Conservation (phyloP, 2,113 vertebrate species). For the Dendrocopos noguchii region DNA sequence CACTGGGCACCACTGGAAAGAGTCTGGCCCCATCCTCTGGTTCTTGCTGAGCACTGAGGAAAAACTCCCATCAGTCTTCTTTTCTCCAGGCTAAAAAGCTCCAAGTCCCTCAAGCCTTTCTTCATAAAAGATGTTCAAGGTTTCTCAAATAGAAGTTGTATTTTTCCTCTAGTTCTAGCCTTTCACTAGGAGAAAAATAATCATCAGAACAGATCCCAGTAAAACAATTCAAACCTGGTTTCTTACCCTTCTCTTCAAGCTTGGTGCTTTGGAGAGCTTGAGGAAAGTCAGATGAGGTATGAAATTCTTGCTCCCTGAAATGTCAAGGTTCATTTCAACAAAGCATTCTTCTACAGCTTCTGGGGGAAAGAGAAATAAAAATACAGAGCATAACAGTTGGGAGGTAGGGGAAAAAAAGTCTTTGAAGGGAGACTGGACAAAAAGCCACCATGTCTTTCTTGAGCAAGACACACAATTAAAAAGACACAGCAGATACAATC, state of each 20-base stretch:
- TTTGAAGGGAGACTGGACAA: neutral
- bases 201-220: neutral
- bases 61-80: too few relatives aligned
- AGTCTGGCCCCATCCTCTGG: too few relatives aligned
- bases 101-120: too few relatives aligned
- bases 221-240: neutral
- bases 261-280: conserved; percentile 66
- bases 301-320: conserved; percentile 65
- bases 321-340: conserved; percentile 22
- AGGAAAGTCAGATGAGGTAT: conserved; percentile 73
- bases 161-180: neutral
- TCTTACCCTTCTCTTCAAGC: conserved; percentile 62
- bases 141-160: too few relatives aligned
- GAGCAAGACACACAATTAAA: neutral
- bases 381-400: neutral
- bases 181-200: neutral
- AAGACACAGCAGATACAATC: too few relatives aligned
- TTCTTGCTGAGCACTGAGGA: too few relatives aligned
- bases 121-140: too few relatives aligned
- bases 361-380: neutral
- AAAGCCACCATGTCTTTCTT: neutral
- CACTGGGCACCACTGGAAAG: too few relatives aligned
- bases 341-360: conserved; percentile 61
- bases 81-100: too few relatives aligned
- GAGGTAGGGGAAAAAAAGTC: neutral